These are phyloP conservation scores for Pachymerium ferrugineum DNA, from an alignment of 2,888 invertebrate species.

Conservation along the genomic window DNA sequence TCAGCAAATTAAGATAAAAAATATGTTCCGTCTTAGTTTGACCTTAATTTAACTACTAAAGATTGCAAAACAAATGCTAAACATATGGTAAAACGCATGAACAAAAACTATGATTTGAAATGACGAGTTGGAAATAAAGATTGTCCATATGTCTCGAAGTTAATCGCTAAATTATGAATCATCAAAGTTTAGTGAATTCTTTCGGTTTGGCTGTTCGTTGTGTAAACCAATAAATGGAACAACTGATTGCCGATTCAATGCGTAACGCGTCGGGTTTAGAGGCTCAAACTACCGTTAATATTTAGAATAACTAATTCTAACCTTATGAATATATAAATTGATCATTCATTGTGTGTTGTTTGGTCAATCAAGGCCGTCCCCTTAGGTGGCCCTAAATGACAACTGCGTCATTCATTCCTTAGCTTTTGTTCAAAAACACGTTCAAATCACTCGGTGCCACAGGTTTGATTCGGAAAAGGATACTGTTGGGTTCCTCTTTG, in stretches of 20 bases:
- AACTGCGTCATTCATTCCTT: constrained; percentile 13
- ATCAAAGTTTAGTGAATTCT: not conserved
- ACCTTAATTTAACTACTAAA: not conserved
- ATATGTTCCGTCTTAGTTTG: not conserved
- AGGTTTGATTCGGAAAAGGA: not conserved
- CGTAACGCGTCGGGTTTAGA: no score
- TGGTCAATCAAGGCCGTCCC: constrained; percentile 8
- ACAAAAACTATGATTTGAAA: no score
- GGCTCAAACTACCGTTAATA: no score
- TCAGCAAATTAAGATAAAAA: not conserved
- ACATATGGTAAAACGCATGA: not conserved
- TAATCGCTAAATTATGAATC: not conserved
- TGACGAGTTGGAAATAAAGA: no score
- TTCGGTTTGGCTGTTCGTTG: not conserved
- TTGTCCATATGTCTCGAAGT: no score
- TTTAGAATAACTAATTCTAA: not conserved
- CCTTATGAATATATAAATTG: not conserved
- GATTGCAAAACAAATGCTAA: not conserved
- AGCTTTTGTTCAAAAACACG: not conserved
- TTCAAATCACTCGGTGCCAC: not conserved
- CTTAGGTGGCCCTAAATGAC: constrained; percentile 9
- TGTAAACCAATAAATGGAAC: not conserved
- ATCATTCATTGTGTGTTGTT: not conserved
- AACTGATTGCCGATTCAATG: not conserved
- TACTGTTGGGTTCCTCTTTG: constrained; percentile 15